Evolutionary conservation across 2,797 vertebrate genomes (phyloP).

Genomic region (Petrocephalus schoutedeni): DNA sequence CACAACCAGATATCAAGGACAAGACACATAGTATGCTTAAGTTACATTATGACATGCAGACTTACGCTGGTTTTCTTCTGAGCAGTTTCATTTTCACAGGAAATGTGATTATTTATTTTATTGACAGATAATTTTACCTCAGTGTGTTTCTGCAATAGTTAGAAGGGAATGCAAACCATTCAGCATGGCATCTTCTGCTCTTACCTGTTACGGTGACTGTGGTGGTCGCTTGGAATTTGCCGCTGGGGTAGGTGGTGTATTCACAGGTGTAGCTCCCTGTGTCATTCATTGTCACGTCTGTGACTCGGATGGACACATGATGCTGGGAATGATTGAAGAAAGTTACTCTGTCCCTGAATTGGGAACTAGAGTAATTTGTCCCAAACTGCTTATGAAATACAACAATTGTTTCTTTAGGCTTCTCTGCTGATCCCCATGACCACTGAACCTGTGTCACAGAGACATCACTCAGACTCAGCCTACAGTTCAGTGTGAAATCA

Average conservation of each 20-base stretch:
- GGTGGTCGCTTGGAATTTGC: neutral
- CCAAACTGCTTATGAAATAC: neutral
- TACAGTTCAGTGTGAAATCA: neutral
- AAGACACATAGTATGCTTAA: neutral
- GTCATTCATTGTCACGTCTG: neutral
- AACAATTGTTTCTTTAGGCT: neutral
- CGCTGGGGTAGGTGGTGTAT: neutral
- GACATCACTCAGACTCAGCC: neutral
- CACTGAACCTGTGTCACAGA: neutral
- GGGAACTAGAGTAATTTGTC: too few relatives aligned
- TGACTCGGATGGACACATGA: neutral
- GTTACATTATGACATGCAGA: neutral
- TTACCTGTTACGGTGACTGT: neutral
- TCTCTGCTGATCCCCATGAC: neutral
- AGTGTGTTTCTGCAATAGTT: neutral
- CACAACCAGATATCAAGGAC: neutral
- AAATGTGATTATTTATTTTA: neutral
- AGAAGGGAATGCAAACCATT: slow-evolving; percentile 33
- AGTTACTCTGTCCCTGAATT: neutral
- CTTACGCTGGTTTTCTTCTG: neutral
- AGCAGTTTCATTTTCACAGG: neutral
- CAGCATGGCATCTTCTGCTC: neutral
- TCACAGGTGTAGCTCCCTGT: neutral
- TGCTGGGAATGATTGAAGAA: neutral
- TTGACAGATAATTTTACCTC: neutral